Base-by-base conservation (phyloP, 2,888 invertebrate genomes). In the Scaptodrosophila latifasciaeformis region DNA sequence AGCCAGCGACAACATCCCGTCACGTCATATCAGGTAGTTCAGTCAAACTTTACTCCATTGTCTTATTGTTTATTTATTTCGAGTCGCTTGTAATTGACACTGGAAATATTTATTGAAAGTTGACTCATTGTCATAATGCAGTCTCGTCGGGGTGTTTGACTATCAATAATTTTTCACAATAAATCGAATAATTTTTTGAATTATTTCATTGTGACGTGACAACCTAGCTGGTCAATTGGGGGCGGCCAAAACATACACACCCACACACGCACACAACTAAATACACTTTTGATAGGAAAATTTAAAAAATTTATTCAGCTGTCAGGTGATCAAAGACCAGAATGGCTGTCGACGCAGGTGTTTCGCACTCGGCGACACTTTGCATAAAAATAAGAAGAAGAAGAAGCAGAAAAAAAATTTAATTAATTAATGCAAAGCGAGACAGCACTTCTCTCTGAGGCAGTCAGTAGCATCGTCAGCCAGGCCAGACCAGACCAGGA, bases 1-100 rank as follows among this genome's bases (percentile, higher is more conserved):
- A 77, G 71, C 72, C 75, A 72, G 79, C 72, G 70, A 76, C 82
- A 70, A 83, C 82, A 83, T 84, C 83, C 84, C 84, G 83, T 83
- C 83, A 83, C 83, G 84, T 83, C 81, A 68, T 65, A 67, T 60
- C 61, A 39, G 51, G 52, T 70, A 67, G 60, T 24, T 24, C 4
- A 7, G 24, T 24, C 7, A 7, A 24, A 3, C 24, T 5, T 7
- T 24, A 7, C 24, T 3, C 19, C 21, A 21, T 29, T 40, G 15
- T 49, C 62, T 59, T 62, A 65, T 81, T 75, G 78, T 81, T 81
- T n/a, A n/a, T n/a, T n/a, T n/a, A n/a, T 75, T 35, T 50, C 19
- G 43, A 12, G 30, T 52, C 63, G 49, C 54, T 57, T 61, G 71
- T 81, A 81, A 75, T 81, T 77, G 79, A 77, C 76, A 79, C 81